Evolutionary conservation across 2,797 vertebrate genomes (phyloP).

Genomic region (Valencia hispanica): DNA sequence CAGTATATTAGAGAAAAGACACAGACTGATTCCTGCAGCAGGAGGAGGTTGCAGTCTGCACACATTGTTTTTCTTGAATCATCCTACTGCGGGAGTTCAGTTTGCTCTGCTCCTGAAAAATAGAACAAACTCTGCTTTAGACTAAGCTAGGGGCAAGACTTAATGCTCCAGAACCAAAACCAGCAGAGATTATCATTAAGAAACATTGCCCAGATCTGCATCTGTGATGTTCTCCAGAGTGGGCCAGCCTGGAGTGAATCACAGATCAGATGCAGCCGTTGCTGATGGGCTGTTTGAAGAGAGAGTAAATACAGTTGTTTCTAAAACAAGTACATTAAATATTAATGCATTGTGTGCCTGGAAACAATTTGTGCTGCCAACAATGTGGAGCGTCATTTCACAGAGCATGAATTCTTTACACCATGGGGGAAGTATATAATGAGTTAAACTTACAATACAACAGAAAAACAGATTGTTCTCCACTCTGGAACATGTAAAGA

Average conservation of each 20-base stretch:
- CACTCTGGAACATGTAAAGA: background rate
- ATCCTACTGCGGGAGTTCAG: conserved; percentile 32
- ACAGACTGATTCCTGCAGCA: conserved; percentile 40
- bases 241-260: conserved; percentile 27
- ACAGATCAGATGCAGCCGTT: conserved; percentile 17
- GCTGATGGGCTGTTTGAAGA: conserved; percentile 12
- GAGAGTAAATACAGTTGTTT: conserved; percentile 21
- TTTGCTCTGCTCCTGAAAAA: conserved; percentile 57
- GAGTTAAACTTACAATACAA: background rate
- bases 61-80: conserved; percentile 43
- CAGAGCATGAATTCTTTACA: background rate
- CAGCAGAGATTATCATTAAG: conserved; percentile 51
- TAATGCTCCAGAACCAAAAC: conserved; percentile 48
- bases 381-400: background rate
- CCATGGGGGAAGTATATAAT: background rate
- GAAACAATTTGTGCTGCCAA: conserved; percentile 3
- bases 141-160: conserved; percentile 52
- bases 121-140: conserved; percentile 54
- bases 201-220: conserved; percentile 38
- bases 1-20: conserved; percentile 15
- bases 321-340: conserved; percentile 19
- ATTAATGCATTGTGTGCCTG: background rate
- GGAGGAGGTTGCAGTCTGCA: conserved; percentile 48
- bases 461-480: background rate
- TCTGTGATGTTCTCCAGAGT: conserved; percentile 36